Base-by-base conservation (phyloP, 2,888 invertebrate genomes). In the Brachynemurus nebulosus region DNA sequence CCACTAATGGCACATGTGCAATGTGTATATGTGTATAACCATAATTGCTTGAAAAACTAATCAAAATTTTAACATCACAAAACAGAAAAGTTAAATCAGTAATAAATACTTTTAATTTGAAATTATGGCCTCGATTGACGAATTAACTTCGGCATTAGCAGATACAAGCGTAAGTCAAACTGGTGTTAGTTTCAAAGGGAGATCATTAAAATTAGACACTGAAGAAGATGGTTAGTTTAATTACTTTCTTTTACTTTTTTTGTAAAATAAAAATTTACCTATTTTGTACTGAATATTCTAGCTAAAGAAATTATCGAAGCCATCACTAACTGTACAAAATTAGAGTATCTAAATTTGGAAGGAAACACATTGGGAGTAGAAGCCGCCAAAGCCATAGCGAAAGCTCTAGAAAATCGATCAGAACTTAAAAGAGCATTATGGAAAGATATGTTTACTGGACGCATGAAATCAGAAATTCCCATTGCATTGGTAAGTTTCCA, bases 371-470 rank as follows among this genome's bases (percentile, higher is more conserved):
- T 96, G 17, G 95, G 96, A 1, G 85, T 91, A 9, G 79, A 80
- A 12, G 95, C 93, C 0, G 89, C 95, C 0, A 73, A 80, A 57
- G 86, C 76, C 1, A 84, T 97, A 44, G 86, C 85, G 0, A 76
- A 81, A 57, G 82, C 86, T 0, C 64, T 96, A 35, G 78, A 82
- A 53, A 71, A 68, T 14, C 86, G 88, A 53, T 81, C 84, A 0
- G 82, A 86, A 58, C 73, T 89, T 49, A 71, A 80, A 50, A 75
- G 81, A 57, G 93, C 93, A 0, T 64, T 86, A 44, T 96, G 95
- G 86, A 92, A 91, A 47, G 96, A 98, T 58, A 80, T 98, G 75
- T 98, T 98, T 61, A 97, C 97, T 0, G 89, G 96, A 0, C 71
- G 98, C 40, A 76, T 91, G 67, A 97, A 95, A 64, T 76, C 84